Evolutionary conservation across 2,888 invertebrate species (phyloP), one percentile per base, ranked within the genome.

Genomic region (Masnerella sp.): DNA sequence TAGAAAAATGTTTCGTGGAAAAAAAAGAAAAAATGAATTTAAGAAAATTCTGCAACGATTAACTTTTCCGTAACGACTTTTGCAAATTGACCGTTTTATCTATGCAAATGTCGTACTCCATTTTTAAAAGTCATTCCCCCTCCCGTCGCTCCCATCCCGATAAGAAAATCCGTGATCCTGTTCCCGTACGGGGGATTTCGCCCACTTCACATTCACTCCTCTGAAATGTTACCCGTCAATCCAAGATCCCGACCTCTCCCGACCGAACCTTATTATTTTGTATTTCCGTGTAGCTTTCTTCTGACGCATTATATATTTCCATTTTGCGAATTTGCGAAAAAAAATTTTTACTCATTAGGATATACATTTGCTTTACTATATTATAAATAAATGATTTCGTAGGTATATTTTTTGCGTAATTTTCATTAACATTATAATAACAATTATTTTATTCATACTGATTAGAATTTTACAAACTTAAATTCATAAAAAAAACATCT

Each of bases 131-230:
- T 43, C 17, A 74, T 81, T 81, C 85, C 86, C 86, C 86, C 86
- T 85, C 85, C 86, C 84, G 85, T 85, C 84, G 73, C 80, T 84
- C 85, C 82, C 78, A 81, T 85, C 85, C 85, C 30, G 45, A 72
- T 80, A 80, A 77, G 74, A 79, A 81, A 75, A 77, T 86, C 86
- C 86, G 75, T 85, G 83, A 81, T 73, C 84, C 84, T 80, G 75
- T 83, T 85, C 84, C 85, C 81, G 76, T 71, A 80, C 81, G 85
- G 86, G 86, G 86, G 86, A 82, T 84, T 75, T 74, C 76, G 18
- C 45, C 74, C 74, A 69, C 61, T 69, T 69, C 68, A 58, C 61
- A 54, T 65, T 74, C 62, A 51, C 64, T 74, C 76, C 76, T 51
- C 43, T 1, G 32, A 69, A 74, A 74, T 30, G 30, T 51, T 58